Evolutionary conservation across 2,797 vertebrate genomes (phyloP).

Genomic region (Synanceia verrucosa): DNA sequence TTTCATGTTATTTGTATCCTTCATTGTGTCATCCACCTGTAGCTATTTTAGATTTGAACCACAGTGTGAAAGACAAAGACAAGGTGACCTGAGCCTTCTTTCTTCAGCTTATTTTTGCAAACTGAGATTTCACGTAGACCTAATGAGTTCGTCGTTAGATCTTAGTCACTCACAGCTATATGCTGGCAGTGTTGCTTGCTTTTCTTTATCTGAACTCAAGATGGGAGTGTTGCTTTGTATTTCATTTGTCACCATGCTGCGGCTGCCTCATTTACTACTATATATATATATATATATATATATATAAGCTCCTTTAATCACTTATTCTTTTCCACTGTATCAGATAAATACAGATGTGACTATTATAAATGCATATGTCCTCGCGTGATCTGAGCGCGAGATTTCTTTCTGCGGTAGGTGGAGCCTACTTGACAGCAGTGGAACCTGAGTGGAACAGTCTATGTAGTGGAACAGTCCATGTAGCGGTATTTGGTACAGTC

Average conservation of each 20-base stretch:
- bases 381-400: slow-evolving; percentile 74
- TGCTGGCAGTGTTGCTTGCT: not conserved
- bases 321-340: not conserved
- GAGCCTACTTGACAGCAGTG: slow-evolving; percentile 46
- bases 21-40: not conserved
- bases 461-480: no score
- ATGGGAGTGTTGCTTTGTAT: slow-evolving; percentile 47
- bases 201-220: slow-evolving; percentile 45
- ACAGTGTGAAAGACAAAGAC: not conserved
- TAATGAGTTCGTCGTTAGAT: not conserved
- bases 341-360: not conserved
- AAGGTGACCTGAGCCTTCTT: not conserved
- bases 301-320: no score
- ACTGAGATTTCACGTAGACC: not conserved
- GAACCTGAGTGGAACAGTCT: no score
- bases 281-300: no score
- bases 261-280: no score
- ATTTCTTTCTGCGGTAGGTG: slow-evolving; percentile 64
- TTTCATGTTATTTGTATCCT: not conserved
- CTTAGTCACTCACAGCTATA: not conserved
- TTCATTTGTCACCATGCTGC: not conserved
- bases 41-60: not conserved
- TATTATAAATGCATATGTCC: no score
- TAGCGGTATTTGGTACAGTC: no score
- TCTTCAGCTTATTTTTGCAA: not conserved